A percentile compares a stretch with the other conserved stretches of the same genome.
Conservation (phyloP, 2,113 vertebrate species). For the Anser cygnoides region DNA sequence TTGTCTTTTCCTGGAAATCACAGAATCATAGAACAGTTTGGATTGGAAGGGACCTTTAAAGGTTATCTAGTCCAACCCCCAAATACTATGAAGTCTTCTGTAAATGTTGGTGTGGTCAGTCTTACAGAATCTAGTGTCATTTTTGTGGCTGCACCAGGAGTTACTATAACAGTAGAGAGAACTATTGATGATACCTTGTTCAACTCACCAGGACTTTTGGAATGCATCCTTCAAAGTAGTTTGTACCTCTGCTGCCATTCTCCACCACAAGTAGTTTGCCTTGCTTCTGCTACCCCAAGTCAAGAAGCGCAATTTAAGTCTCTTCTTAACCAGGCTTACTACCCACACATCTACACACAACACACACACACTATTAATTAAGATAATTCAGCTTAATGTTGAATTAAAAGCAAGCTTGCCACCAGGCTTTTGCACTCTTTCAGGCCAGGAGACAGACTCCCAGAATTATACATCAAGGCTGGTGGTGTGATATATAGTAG, state of each 20-base stretch:
- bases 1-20: background rate
- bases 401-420: background rate
- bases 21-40: too few species aligned
- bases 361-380: background rate
- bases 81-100: background rate
- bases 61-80: background rate
- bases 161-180: background rate
- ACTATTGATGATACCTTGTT: background rate
- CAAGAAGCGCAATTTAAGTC: background rate
- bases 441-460: background rate
- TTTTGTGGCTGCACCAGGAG: background rate
- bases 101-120: background rate
- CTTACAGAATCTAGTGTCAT: background rate
- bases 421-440: background rate
- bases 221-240: background rate
- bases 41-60: background rate
- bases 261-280: accelerated
- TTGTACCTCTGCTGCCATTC: background rate
- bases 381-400: background rate
- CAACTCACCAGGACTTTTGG: background rate
- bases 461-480: background rate
- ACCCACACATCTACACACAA: background rate
- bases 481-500: background rate
- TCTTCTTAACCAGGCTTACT: background rate
- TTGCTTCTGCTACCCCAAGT: background rate